Base-by-base conservation (phyloP, 2,113 vertebrate species). In the Phocoena phocoena region DNA sequence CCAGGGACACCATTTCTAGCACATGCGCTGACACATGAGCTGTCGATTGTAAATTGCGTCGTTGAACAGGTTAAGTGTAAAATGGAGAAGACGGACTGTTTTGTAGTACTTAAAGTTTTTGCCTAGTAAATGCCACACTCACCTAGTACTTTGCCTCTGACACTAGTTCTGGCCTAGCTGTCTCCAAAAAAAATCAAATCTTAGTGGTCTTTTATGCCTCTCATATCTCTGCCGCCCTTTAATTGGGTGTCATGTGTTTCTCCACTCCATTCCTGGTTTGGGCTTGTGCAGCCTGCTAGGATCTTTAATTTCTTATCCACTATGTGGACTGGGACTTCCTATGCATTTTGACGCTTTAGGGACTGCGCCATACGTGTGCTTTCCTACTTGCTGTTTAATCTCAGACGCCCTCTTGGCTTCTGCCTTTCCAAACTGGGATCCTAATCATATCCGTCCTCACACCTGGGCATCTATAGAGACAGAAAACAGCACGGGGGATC, bases 11-110 rank as follows among this genome's bases (percentile, higher is more conserved):
- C 50, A 2, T 84, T 77, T 36, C 62, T 50, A 81, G 28, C 60
- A 20, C 10, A 13, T 2, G 47, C 13, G 0, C 63, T 17, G 2
- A 15, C 13, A 2, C 5, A 0, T 9, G 36, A 67, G 26, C n/a
- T 73, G 20, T 88, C 15, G 3, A 11, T 58, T 74, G 21, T 70
- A 79, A 60, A 65, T 50, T 25, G 73, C 62, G 2, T 67, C 26
- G 38, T 76, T 31, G 62, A 62, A 62, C 6, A 2, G 28, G 23
- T 36, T 36, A 41, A 70, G 67, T 71, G 38, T 86, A 58, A 81
- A 73, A 65, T 15, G 67, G 81, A 81, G 41, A 65, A 77, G 50
- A 4, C 58, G 38, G n/a, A 94, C n/a, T 88, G 38, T 65, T 81
- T 65, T 26, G 23, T 47, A 31, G 23, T 38, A 31, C 28, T 85